Evolutionary conservation across 2,113 vertebrate species (phyloP).

Genomic region (Naja naja): DNA sequence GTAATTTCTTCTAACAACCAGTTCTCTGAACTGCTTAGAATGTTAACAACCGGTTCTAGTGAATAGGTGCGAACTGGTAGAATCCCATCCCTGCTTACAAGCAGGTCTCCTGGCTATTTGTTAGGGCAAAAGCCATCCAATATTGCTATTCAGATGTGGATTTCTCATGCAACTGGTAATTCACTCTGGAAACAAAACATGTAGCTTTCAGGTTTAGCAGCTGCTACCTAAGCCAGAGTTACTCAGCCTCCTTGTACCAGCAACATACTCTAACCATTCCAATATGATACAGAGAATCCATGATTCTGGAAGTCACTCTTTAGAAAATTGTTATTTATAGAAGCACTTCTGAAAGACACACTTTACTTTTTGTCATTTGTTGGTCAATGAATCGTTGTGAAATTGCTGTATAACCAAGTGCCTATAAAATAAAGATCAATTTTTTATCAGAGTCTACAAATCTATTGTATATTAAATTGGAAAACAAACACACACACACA

Average conservation of each 20-base stretch:
- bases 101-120: not conserved
- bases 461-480: not conserved
- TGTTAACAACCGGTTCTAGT: no score
- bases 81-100: no score
- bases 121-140: slow-evolving; percentile 19
- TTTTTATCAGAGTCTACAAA: not conserved
- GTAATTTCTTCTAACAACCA: no score
- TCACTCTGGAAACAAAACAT: slow-evolving; percentile 39
- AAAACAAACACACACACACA: not conserved
- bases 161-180: slow-evolving; percentile 33
- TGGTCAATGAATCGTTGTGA: not conserved
- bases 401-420: not conserved
- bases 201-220: slow-evolving; percentile 28
- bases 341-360: not conserved
- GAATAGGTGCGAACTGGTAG: no score
- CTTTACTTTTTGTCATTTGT: not conserved
- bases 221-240: not conserved
- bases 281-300: not conserved
- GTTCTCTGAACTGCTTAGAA: no score
- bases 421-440: not conserved
- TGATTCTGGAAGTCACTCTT: slow-evolving; percentile 30
- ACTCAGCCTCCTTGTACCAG: slow-evolving; percentile 22
- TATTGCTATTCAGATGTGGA: slow-evolving; percentile 31
- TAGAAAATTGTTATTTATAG: slow-evolving; percentile 10
- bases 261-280: not conserved